Conservation (phyloP, 2,797 vertebrate genomes). For the Spheniscus humboldti region DNA sequence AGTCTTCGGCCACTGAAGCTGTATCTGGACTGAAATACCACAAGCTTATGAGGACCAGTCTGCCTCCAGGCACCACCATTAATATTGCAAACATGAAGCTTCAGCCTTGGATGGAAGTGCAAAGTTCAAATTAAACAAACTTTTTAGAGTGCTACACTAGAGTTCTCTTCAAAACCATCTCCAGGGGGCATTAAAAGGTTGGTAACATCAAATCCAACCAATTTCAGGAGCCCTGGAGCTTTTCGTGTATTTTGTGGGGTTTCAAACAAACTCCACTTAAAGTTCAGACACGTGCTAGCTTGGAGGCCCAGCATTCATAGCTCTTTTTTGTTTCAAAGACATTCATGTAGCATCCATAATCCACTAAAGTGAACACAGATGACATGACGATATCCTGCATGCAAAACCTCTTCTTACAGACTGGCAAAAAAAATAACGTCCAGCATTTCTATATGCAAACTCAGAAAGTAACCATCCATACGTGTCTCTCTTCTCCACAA, state of each 20-base stretch:
- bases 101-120: neutral
- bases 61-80: neutral
- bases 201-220: neutral
- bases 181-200: neutral
- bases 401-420: neutral
- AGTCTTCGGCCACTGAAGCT: neutral
- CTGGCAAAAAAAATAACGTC: neutral
- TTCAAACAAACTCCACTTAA: neutral
- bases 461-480: neutral
- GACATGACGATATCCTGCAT: neutral
- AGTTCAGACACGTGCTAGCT: neutral
- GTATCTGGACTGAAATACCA: neutral
- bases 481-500: neutral
- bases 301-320: neutral
- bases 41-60: neutral
- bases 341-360: neutral
- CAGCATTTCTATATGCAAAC: neutral
- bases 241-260: neutral
- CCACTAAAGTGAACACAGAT: neutral
- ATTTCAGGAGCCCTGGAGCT: neutral
- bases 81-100: conserved; percentile 2
- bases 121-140: neutral
- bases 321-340: neutral
- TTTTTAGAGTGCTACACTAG: neutral
- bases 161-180: conserved; percentile 2